Evolutionary conservation across 2,797 vertebrate species (phyloP), one percentile per base, ranked within the genome.

Genomic region (Rhinogobio ventralis): DNA sequence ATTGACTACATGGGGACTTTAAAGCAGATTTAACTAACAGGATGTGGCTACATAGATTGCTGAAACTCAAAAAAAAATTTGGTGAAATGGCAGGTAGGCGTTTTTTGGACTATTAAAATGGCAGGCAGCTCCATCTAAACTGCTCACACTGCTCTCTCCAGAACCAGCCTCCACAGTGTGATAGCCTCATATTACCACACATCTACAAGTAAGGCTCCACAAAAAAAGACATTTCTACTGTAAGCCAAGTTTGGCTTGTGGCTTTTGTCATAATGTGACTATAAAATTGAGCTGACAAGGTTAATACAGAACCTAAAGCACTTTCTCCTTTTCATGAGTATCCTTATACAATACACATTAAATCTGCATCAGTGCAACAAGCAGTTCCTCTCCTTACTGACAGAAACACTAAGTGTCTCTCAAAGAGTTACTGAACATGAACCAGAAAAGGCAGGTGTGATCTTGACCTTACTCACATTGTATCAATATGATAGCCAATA

Each of bases 261-360:
- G 33, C 9, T 62, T 73, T 80, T 46, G 33, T 51, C 78, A 62
- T n/a, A 20, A 66, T 57, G 51, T 79, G 30, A 20, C 25, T 64
- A 28, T 82, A 25, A 71, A 49, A 60, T 23, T 71, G 30, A 78
- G 19, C 17, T 36, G 45, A 79, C 55, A 71, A 57, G 49, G 57
- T 73, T 74, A 85, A 53, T 36, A 80, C 46, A 60, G 20, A 45
- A 71, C 51, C 42, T n/a, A 85, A 83, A 82, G 33, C 53, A 53
- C 49, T 42, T 42, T 28, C 74, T 30, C 45, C 19, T 51, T 78
- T 51, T 72, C 23, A 67, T 36, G 10, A 55, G 67, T 45, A 13
- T 64, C 15, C 28, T 30, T 78, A 20, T 28, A 62, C n/a, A 62
- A 49, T 19, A 62, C 33, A 57, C 30, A 68, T 75, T 30, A 66